phyloP scores from a whole-genome alignment of 2,888 invertebrate genomes.

The Galeopsomyia nigrocyanea region DNA sequence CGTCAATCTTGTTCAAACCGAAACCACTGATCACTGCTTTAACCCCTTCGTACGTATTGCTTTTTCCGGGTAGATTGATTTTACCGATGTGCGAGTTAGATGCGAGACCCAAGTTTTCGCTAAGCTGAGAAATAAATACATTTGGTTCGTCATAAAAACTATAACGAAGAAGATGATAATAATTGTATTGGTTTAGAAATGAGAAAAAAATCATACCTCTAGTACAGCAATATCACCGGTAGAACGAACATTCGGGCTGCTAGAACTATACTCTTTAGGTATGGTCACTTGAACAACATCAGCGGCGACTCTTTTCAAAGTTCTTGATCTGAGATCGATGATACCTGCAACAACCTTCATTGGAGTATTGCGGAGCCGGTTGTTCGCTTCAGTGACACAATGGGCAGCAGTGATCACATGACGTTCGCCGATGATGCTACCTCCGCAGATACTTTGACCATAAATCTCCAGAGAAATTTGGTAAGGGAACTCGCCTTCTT shows the following conservation, averaged over 20 bases:
- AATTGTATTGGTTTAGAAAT: not conserved
- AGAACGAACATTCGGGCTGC: not conserved
- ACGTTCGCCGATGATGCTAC: constrained; percentile 1
- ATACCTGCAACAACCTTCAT: constrained; percentile 7
- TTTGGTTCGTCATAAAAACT: not conserved
- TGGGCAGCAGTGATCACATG: constrained; percentile 25
- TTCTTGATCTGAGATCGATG: not conserved
- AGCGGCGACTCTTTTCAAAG: no score
- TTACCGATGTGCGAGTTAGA: not conserved
- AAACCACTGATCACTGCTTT: constrained; percentile 10
- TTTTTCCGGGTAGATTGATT: not conserved
- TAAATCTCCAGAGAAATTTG: constrained; percentile 14
- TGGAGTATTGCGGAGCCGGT: not conserved
- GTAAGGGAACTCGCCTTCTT: constrained; percentile 8
- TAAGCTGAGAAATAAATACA: constrained; percentile 8
- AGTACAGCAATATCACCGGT: constrained; percentile 19
- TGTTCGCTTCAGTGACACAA: not conserved
- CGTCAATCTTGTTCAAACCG: constrained; percentile 7
- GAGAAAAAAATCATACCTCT: constrained; percentile 1
- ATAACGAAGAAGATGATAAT: not conserved
- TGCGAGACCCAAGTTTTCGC: not conserved
- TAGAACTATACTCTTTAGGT: not conserved
- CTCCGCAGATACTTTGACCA: constrained; percentile 7
- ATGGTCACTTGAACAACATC: constrained; percentile 7
- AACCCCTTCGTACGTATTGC: not conserved